Base-by-base conservation (phyloP, 1,140 invertebrate species). In the Drosophila murphyi region DNA sequence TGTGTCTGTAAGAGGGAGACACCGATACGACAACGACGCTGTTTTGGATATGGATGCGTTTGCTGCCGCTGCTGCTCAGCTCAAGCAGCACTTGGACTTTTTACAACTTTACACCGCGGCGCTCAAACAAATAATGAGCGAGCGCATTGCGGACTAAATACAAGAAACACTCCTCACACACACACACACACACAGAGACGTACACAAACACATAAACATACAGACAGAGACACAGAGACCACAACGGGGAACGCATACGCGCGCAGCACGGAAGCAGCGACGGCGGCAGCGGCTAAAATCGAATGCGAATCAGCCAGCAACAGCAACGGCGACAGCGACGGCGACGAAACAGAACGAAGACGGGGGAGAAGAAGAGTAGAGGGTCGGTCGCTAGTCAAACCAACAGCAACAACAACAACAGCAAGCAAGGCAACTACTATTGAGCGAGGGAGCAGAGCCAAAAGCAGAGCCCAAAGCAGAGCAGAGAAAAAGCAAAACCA, bases 41-140 rank as follows among this genome's bases (percentile, higher is more conserved):
- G 68, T 55, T 73, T 72, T 67, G 72, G 65, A 70, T 78, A 76
- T 71, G 76, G 72, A 71, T 71, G 72, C 73, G 72, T 75, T 71
- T 72, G 76, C 65, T 71, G 72, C 73, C 68, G 71, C 63, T 72
- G 76, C 65, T 69, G 76, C 65, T 75, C 64, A 68, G 20, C 20
- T 20, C 20, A 20, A 20, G 20, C 20, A 88, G 81, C 82, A 87
- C 83, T 88, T 88, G 77, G 79, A 90, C 80, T 90, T 90, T 90
- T 90, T 90, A 92, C 90, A 92, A 92, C 90, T 92, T 92, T 92
- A 92, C 90, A 92, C 87, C 90, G 88, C 90, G 90, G 91, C 90
- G 87, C 90, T 92, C 90, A 92, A 91, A 92, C 90, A 92, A 91
- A 92, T 92, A 92, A 92, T 92, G 90, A 92, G 90, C 90, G 86